phyloP scores from a whole-genome alignment of 2,888 invertebrate genomes.

The Platypus cylindrus region DNA sequence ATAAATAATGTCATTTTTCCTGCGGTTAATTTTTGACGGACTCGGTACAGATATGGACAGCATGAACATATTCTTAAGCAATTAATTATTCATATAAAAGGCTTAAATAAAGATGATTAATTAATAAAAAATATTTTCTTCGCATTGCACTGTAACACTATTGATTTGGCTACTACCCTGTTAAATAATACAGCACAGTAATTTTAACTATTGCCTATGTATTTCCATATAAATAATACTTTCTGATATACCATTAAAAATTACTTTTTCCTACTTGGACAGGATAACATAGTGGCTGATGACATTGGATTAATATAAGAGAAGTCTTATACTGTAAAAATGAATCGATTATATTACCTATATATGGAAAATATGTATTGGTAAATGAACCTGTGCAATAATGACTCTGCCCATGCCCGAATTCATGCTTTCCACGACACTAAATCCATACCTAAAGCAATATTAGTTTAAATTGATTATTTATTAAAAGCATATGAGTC shows the following conservation, averaged over 20 bases:
- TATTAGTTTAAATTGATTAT: conserved; percentile 34
- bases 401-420: conserved; percentile 31
- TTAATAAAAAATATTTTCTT: conserved; percentile 14
- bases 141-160: no score
- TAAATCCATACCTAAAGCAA: conserved; percentile 36
- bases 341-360: conserved; percentile 1
- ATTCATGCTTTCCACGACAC: conserved; percentile 32
- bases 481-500: conserved; percentile 25
- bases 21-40: conserved; percentile 28
- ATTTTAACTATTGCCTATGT: no score
- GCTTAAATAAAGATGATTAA: conserved; percentile 26
- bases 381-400: conserved; percentile 29
- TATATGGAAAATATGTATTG: conserved; percentile 1
- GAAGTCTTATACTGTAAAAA: conserved; percentile 19
- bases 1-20: conserved; percentile 21
- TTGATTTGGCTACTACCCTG: conserved; percentile 28
- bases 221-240: not conserved
- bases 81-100: conserved; percentile 15
- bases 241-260: no score
- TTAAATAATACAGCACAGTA: conserved; percentile 22
- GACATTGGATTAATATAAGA: conserved; percentile 5
- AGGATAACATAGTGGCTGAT: conserved; percentile 3
- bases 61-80: conserved; percentile 29
- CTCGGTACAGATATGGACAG: conserved; percentile 31
- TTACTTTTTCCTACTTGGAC: no score